phyloP scores from a whole-genome alignment of 2,888 invertebrate genomes.

The Eristalinus sepulchralis region DNA sequence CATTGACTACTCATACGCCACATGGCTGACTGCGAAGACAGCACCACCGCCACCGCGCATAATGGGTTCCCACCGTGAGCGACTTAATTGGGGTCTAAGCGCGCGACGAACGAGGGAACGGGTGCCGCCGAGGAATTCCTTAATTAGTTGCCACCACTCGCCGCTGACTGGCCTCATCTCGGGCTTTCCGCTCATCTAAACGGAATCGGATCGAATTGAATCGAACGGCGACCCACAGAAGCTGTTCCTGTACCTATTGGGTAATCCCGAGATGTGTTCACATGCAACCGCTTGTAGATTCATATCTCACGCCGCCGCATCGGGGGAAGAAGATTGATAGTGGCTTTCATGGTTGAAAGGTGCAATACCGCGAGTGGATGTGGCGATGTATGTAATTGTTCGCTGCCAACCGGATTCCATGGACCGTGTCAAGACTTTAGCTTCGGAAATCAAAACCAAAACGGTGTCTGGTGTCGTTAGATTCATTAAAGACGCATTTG shows the following conservation, averaged over 20 bases:
- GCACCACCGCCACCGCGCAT: not conserved
- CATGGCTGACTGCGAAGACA: constrained; percentile 34
- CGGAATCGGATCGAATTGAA: not conserved
- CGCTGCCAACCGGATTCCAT: constrained; percentile 31
- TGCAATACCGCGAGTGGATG: constrained; percentile 46
- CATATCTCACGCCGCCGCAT: constrained; percentile 38
- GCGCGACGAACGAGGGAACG: constrained; percentile 40
- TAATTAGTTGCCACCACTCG: constrained; percentile 3
- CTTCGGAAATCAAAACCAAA: constrained; percentile 20
- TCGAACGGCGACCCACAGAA: not conserved
- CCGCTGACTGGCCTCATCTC: not conserved
- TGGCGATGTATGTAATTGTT: constrained; percentile 7
- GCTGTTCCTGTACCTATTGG: constrained; percentile 6
- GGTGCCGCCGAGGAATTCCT: not conserved
- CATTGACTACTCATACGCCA: constrained; percentile 35
- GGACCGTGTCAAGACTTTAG: constrained; percentile 64
- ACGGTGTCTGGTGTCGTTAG: constrained; percentile 46
- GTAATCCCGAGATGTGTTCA: constrained; percentile 1
- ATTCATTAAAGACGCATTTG: constrained; percentile 58
- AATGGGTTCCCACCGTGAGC: constrained; percentile 33
- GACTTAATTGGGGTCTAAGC: constrained; percentile 32
- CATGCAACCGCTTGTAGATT: constrained; percentile 11
- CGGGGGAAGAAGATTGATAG: constrained; percentile 52
- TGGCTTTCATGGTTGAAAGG: constrained; percentile 66
- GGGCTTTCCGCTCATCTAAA: not conserved